Evolutionary conservation across 2,113 vertebrate species (phyloP).

Genomic region (Pachypanchax playfairii): DNA sequence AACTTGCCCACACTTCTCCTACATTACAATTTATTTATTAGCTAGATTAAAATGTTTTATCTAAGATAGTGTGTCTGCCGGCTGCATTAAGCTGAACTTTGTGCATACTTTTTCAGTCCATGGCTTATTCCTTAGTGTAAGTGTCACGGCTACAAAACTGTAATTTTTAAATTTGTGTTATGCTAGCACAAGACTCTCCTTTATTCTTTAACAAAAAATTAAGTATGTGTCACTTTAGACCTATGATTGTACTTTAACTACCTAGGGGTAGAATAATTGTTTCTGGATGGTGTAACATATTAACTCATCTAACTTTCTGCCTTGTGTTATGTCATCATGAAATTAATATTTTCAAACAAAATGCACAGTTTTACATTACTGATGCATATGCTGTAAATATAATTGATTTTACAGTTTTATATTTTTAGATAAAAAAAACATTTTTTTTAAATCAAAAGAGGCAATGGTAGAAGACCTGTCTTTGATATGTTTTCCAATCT

Average conservation of each 20-base stretch:
- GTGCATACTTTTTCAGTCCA: background rate
- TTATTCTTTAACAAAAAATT: constrained; percentile 2
- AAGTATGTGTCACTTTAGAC: background rate
- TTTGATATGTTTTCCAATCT: no score
- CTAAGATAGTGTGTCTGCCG: background rate
- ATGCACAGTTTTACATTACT: no score
- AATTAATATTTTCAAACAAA: no score
- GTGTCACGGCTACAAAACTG: constrained; percentile 13
- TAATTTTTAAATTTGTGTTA: background rate
- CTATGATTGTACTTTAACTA: constrained; percentile 3
- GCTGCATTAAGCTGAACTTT: background rate
- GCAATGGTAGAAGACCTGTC: background rate
- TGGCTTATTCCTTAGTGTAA: constrained; percentile 2
- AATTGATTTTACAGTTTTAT: background rate
- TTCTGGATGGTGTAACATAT: background rate
- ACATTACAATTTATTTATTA: no score
- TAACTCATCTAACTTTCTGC: no score
- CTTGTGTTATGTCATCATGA: no score
- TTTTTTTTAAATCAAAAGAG: background rate
- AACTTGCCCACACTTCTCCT: no score
- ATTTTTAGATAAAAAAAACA: background rate
- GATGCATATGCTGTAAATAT: background rate
- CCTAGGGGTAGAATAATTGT: background rate
- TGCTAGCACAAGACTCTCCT: background rate
- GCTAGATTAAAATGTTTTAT: background rate